Evolutionary conservation across 2,888 invertebrate species (phyloP), one percentile per base, ranked within the genome.

Genomic region (Amiota mariae): DNA sequence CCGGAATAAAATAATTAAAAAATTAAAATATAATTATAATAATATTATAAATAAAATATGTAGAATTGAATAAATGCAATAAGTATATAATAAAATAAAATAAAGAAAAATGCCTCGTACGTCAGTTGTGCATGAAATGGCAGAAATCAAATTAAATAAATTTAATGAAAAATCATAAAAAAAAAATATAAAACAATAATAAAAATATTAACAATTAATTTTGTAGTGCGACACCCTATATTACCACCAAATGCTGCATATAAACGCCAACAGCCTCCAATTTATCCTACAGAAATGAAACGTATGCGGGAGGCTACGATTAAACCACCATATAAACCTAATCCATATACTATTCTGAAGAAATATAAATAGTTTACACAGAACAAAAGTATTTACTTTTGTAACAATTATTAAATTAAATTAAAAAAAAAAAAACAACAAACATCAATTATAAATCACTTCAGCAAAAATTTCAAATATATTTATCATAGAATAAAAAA

Each of bases 171-270:
- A 64, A 54, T 20, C 8, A 54, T 13, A 47, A 73, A 57, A 13
- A 61, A 8, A 12, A 61, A 24, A 18, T 59, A 59, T 74, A 61
- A 61, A 74, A 72, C 56, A 47, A 71, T 20, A 71, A 73, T 11
- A 61, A 57, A 72, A 47, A 63, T 36, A 71, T 71, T 20, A 61
- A 12, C 48, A 18, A 59, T 59, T 36, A 47, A 79, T 86, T 85
- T 87, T 87, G 82, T 88, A 87, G 87, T 82, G 80, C 83, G 85
- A 61, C 87, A 85, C 75, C 80, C 84, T 80, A 82, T 85, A 86
- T 80, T 83, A 78, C 81, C 86, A 81, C 80, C 87, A 80, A 81
- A 81, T 77, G 81, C 85, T 76, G 81, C 87, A 78, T 85, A 85
- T 83, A 87, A 87, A 86, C 83, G 87, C 73, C 81, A 84, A 59